These are phyloP conservation scores for Oligia strigilis DNA, from an alignment of 2,888 invertebrate genomes.

Conservation along the genomic window DNA sequence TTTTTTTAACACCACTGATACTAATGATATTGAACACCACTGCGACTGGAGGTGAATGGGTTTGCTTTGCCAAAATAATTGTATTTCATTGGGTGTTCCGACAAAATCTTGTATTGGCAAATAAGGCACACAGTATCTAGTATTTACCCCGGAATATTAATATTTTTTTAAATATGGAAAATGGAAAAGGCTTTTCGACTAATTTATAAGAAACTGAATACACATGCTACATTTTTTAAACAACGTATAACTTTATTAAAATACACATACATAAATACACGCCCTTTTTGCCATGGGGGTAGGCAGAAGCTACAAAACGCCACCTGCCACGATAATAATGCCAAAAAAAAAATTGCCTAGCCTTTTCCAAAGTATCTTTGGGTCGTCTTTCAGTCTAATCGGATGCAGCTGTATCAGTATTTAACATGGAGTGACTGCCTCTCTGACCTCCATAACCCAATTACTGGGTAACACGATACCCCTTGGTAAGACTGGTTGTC, in stretches of 20 bases:
- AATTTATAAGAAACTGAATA: neutral
- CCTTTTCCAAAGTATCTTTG: too few relatives aligned
- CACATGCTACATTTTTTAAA: neutral
- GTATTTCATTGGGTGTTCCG: neutral
- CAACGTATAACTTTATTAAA: too few relatives aligned
- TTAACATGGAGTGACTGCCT: too few relatives aligned
- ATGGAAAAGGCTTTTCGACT: neutral
- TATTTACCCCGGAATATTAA: neutral
- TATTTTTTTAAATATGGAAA: too few relatives aligned
- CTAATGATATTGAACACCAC: neutral
- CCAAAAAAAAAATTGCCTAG: too few relatives aligned
- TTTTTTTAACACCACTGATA: neutral
- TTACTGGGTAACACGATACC: too few relatives aligned
- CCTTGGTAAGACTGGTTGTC: too few relatives aligned
- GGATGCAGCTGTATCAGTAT: too few relatives aligned
- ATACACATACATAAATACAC: neutral
- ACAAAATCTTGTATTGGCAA: neutral
- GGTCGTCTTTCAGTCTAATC: too few relatives aligned
- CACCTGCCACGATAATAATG: too few relatives aligned
- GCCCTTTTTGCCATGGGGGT: neutral
- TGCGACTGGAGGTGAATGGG: neutral
- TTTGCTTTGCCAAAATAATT: neutral
- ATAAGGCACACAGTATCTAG: neutral
- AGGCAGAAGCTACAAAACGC: neutral
- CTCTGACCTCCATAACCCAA: too few relatives aligned